Percentiles rank a stretch among this genome's conserved stretches.
These are phyloP conservation scores for Muraenolepis orangiensis DNA, from an alignment of 2,797 vertebrate species.

Conservation along the genomic window DNA sequence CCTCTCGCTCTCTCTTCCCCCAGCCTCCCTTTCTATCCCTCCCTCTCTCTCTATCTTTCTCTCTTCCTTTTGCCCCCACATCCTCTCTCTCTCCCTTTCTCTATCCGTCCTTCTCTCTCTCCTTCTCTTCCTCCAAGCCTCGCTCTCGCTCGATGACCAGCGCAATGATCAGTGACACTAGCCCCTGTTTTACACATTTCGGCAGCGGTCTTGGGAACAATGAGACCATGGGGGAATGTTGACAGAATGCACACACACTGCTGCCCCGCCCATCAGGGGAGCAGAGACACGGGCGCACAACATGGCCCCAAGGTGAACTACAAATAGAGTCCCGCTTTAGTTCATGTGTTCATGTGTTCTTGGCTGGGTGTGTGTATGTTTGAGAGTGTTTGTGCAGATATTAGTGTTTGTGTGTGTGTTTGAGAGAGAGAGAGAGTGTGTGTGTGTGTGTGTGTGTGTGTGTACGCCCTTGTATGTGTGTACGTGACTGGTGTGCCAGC, in stretches of 20 bases:
- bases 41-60: background rate
- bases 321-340: slow-evolving; percentile 38
- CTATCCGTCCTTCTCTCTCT: background rate
- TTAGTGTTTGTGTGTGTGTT: slow-evolving; percentile 39
- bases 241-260: background rate
- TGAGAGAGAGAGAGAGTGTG: background rate
- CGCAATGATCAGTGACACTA: background rate
- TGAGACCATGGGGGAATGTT: background rate
- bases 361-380: background rate
- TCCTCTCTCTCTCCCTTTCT: background rate
- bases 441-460: background rate
- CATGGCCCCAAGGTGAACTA: slow-evolving; percentile 41
- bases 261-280: slow-evolving; percentile 38
- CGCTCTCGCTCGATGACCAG: background rate
- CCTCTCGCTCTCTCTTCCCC: background rate
- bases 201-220: background rate
- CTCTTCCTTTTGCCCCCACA: background rate
- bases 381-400: background rate
- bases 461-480: background rate
- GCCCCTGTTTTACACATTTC: background rate
- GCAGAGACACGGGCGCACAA: slow-evolving; percentile 37
- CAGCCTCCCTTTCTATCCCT: background rate
- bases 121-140: too few relatives aligned
- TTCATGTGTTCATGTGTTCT: background rate
- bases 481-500: slow-evolving; percentile 40